Evolutionary conservation across 2,113 vertebrate genomes (phyloP), one percentile per base, ranked within the genome.

Genomic region (Rousettus leschenaultii): DNA sequence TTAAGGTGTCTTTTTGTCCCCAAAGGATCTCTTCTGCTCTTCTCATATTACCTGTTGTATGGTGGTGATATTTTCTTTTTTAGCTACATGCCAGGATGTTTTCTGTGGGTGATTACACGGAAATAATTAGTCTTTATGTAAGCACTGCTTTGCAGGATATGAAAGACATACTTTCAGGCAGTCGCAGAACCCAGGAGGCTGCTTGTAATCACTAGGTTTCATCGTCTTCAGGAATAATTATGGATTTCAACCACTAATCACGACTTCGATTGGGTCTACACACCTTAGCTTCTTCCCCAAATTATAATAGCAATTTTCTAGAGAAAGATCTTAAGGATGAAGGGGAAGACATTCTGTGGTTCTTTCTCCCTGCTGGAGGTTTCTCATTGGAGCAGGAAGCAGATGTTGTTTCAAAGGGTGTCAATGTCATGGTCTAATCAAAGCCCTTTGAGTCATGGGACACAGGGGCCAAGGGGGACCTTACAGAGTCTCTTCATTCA

Each of bases 81-180:
- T 24, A 86, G 55, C 55, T 95, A 38, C 48, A 70, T 48, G 18
- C 71, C 53, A 93, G 30, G 57, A 88, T 48, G 21, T 59, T 77
- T 61, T 65, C 86, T 91, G 73, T 63, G 51, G 51, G 78, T 68
- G 78, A 90, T 86, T 91, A 77, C 22, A 45, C 59, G 38, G 35
- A 75, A 95, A 93, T 82, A 95, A 95, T 93, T 95, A 78, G 71
- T 91, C 96, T 85, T 96, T 95, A 93, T 89, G 61, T 77, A 85
- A 94, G 86, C 53, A 55, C 53, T 66, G 22, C 28, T 61, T 63
- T 93, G 38, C 59, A 87, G 68, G 35, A 91, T 94, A 80, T 93
- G 80, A 97, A 94, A 89, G 73, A 85, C 55, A 63, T 90, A 93
- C 59, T 95, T 40, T 74, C 77, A 83, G 78, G 45, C 38, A 91